Percentiles rank a stretch among this genome's conserved stretches.
Conservation (phyloP, 2,888 invertebrate species). For the Hymenopus coronatus region DNA sequence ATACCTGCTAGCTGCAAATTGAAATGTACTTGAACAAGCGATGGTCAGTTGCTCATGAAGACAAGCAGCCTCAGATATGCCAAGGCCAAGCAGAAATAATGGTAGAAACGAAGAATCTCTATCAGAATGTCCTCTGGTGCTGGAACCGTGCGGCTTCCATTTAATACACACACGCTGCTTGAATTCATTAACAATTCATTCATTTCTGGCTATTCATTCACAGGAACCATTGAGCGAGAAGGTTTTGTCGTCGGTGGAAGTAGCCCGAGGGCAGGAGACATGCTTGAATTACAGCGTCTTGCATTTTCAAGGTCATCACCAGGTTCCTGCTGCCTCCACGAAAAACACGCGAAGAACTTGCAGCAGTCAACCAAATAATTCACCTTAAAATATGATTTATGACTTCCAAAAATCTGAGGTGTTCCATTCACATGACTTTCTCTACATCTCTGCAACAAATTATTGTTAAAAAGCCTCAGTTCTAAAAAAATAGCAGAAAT, state of each 20-base stretch:
- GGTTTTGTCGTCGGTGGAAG: neutral
- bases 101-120: neutral
- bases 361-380: neutral
- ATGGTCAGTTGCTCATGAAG: neutral
- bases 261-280: constrained; percentile 1
- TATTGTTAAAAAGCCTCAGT: no score
- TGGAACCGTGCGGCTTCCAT: neutral
- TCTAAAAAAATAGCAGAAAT: no score
- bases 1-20: no score
- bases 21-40: no score
- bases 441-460: no score
- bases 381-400: neutral
- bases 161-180: neutral
- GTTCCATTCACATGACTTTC: neutral
- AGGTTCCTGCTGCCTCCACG: neutral
- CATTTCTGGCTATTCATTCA: neutral
- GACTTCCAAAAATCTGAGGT: neutral
- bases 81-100: neutral
- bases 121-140: neutral
- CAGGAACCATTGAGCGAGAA: neutral
- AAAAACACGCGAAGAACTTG: no score
- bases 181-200: neutral
- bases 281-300: neutral
- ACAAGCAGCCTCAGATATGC: neutral
- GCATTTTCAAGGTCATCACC: neutral